phyloP scores from a whole-genome alignment of 2,797 vertebrate species.

The Sparidentex hasta region DNA sequence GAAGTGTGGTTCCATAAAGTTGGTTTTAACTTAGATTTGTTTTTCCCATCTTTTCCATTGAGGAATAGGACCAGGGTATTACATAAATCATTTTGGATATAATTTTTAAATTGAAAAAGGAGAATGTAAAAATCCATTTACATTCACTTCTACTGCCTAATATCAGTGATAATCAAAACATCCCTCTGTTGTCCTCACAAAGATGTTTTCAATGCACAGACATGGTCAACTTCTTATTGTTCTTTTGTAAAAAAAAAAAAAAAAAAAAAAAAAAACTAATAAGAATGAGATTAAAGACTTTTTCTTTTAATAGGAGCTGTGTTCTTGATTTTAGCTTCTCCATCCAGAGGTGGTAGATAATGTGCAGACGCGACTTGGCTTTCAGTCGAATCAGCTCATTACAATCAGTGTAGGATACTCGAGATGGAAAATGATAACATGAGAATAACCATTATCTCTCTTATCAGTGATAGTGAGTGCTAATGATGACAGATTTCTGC shows the following conservation, averaged over 20 bases:
- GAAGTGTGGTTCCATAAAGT: too few species aligned
- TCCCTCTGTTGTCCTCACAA: neutral
- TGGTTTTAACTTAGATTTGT: neutral
- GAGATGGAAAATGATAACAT: neutral
- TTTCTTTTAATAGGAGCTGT: neutral
- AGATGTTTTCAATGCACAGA: neutral
- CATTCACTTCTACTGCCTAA: neutral
- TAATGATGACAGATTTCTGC: neutral
- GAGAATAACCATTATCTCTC: neutral
- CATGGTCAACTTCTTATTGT: neutral
- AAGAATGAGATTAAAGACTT: neutral
- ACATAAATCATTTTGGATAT: neutral
- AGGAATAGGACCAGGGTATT: neutral
- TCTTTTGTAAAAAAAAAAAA: too few species aligned
- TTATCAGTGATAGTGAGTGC: neutral
- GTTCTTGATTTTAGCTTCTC: neutral
- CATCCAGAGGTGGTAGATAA: too few species aligned
- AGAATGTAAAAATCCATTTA: neutral
- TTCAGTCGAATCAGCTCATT: neutral
- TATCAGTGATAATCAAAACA: neutral
- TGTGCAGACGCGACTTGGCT: neutral
- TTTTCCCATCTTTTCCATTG: neutral
- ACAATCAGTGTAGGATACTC: slow-evolving; percentile 7
- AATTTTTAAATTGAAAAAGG: neutral
- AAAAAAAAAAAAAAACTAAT: too few species aligned